Percentiles rank a stretch among this genome's conserved stretches.
Evolutionary conservation across 2,113 vertebrate genomes (phyloP).

Genomic region (Lamprotornis superbus): DNA sequence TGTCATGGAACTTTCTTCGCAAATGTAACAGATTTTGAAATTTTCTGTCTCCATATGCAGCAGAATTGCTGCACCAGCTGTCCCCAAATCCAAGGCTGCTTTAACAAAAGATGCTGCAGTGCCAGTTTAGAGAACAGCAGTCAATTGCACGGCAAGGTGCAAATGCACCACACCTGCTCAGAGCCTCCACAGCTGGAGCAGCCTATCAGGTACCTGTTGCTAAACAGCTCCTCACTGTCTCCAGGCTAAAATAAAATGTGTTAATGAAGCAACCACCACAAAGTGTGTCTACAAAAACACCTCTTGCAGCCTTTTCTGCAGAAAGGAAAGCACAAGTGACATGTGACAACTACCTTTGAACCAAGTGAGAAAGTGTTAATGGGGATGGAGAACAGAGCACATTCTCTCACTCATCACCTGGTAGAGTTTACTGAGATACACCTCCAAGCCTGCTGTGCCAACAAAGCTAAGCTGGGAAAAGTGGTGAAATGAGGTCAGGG

Average conservation of each 20-base stretch:
- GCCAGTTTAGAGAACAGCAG: neutral
- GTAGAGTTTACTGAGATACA: neutral
- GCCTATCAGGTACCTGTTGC: neutral
- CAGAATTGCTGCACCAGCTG: neutral
- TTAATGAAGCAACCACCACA: neutral
- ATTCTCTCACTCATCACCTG: neutral
- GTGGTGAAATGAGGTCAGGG: neutral
- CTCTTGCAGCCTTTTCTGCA: neutral
- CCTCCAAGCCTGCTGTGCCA: neutral
- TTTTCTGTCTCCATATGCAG: neutral
- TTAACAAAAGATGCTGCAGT: neutral
- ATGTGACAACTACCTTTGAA: neutral
- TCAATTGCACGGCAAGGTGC: neutral
- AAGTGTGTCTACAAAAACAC: neutral
- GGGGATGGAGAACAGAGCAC: neutral
- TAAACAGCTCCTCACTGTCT: neutral
- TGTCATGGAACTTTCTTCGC: neutral
- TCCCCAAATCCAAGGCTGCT: neutral
- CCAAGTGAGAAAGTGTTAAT: neutral
- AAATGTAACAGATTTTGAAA: neutral
- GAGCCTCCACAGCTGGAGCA: neutral
- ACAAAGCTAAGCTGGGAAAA: neutral
- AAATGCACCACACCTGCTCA: neutral
- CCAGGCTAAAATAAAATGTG: constrained; percentile 12
- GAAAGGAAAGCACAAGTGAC: neutral